phyloP scores from a whole-genome alignment of 37 sponge, comb jelly and placozoan species.

The Theonella swinhoei region DNA sequence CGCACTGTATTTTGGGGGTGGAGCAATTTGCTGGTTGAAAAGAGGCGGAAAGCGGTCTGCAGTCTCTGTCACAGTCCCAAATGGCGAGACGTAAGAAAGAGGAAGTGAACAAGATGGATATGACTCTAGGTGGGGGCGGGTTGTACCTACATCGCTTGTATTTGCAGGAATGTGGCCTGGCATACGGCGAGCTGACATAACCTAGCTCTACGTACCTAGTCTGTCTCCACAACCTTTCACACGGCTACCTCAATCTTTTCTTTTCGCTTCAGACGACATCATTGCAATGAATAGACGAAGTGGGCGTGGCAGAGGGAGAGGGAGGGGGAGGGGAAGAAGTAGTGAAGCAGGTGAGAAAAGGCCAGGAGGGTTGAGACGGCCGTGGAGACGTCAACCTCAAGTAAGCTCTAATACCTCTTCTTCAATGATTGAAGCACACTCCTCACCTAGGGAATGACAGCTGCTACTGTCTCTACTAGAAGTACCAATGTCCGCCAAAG shows the following conservation, averaged over 20 bases:
- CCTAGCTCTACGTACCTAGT: no score
- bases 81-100: neutral
- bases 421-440: no score
- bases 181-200: no score
- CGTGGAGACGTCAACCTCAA: neutral
- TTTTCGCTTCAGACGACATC: neutral
- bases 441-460: no score
- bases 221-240: no score
- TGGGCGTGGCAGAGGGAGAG: neutral
- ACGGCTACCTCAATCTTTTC: neutral
- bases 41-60: neutral
- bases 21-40: neutral
- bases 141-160: no score
- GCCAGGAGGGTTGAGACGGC: no score
- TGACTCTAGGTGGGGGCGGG: neutral
- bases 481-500: no score
- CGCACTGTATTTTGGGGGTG: neutral
- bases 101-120: neutral
- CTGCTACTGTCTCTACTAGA: no score
- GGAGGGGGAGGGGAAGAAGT: neutral
- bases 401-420: neutral
- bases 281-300: neutral
- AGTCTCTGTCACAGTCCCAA: no score
- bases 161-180: no score
- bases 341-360: neutral